Conservation (phyloP, 2,888 invertebrate species). For the Plagodis pulveraria region DNA sequence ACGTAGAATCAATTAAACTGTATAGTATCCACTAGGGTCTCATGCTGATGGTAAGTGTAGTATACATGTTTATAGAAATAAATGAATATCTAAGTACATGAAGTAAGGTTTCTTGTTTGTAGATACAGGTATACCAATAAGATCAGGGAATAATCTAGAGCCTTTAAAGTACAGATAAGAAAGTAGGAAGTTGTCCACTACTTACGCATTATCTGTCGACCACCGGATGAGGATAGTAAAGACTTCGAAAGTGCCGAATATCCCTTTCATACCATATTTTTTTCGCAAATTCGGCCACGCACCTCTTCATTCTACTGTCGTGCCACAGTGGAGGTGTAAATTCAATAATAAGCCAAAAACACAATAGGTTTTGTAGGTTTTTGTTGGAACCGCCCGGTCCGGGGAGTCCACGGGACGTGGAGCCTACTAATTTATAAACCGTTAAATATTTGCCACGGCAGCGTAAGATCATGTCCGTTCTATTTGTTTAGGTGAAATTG, state of each 20-base stretch:
- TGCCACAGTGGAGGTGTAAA: slow-evolving; percentile 66
- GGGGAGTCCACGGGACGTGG: slow-evolving; percentile 43
- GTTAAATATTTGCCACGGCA: slow-evolving; percentile 66
- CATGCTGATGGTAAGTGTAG: too few relatives aligned
- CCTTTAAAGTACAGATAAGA: background rate
- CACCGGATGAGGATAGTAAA: slow-evolving; percentile 39
- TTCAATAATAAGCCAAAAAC: slow-evolving; percentile 63
- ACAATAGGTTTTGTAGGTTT: slow-evolving; percentile 53
- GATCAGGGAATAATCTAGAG: too few relatives aligned
- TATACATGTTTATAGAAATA: too few relatives aligned
- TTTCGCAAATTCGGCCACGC: slow-evolving; percentile 46
- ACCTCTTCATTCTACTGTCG: slow-evolving; percentile 38
- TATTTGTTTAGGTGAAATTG: slow-evolving; percentile 74
- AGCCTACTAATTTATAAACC: slow-evolving; percentile 61
- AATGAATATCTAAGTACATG: too few relatives aligned
- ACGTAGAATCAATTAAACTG: too few relatives aligned
- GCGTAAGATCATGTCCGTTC: slow-evolving; percentile 56
- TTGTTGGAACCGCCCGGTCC: slow-evolving; percentile 19
- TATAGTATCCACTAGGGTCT: too few relatives aligned
- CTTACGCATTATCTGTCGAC: background rate
- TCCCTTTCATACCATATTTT: slow-evolving; percentile 46
- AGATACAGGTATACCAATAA: too few relatives aligned
- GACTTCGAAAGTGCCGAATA: slow-evolving; percentile 46
- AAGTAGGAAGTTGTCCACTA: background rate
- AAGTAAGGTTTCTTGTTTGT: too few relatives aligned